These are phyloP conservation scores for Malthinus seriepunctatus DNA, from an alignment of 2,888 invertebrate species.

Conservation along the genomic window DNA sequence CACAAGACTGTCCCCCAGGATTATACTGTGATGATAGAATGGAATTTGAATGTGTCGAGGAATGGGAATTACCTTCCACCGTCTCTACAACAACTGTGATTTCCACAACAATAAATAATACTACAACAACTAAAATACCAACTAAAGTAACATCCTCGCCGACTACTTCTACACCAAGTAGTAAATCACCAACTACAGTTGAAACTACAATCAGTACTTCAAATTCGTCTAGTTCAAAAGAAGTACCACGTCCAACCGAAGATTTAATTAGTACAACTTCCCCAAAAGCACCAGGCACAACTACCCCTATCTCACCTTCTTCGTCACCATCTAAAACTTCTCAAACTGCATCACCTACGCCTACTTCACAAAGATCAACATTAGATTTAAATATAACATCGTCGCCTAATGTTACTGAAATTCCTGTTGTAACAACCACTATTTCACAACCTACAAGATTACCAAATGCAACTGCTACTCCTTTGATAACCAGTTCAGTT, in stretches of 20 bases:
- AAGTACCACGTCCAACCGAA: background rate
- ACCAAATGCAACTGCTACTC: background rate
- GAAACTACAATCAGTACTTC: background rate
- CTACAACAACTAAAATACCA: constrained; percentile 1
- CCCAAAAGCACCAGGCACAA: too few relatives aligned
- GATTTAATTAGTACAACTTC: background rate
- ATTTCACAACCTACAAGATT: background rate
- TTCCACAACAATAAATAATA: constrained; percentile 1
- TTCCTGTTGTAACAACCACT: background rate
- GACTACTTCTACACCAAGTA: too few relatives aligned
- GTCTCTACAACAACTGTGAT: constrained; percentile 9
- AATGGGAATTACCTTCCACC: constrained; percentile 12
- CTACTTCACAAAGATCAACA: background rate
- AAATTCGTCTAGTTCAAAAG: background rate
- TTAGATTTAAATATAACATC: background rate
- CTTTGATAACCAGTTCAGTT: background rate
- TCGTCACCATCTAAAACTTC: too few relatives aligned
- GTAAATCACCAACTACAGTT: background rate
- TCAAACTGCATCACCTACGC: too few relatives aligned
- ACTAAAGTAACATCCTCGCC: too few relatives aligned
- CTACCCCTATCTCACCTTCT: too few relatives aligned
- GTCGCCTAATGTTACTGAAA: background rate
- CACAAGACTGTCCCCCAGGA: constrained; percentile 12
- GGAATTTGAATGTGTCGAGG: constrained; percentile 20
- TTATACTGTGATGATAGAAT: constrained; percentile 16